Evolutionary conservation across 1,140 invertebrate species (phyloP).

Genomic region (Trissolcus basalis): DNA sequence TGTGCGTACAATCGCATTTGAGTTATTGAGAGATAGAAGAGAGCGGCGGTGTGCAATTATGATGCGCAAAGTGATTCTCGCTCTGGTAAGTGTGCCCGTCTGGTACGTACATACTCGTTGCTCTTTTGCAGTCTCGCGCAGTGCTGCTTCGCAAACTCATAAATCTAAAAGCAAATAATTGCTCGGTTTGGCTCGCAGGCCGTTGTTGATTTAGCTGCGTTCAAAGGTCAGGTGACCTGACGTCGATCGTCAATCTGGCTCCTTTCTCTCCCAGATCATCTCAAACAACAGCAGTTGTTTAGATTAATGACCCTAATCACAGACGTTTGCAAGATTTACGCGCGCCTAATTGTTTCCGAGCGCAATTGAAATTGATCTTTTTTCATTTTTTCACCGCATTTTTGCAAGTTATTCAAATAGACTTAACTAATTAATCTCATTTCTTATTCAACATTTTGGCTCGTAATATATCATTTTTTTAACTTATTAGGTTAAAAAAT

Average conservation of each 20-base stretch:
- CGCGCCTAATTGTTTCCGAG: neutral
- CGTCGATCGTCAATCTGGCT: conserved; percentile 46
- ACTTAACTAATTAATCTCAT: too few relatives aligned
- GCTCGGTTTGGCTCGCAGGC: conserved; percentile 65
- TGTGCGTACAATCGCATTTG: conserved; percentile 59
- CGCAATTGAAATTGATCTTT: neutral
- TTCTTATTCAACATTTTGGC: too few relatives aligned
- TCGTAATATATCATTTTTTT: too few relatives aligned
- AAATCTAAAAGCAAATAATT: conserved; percentile 75
- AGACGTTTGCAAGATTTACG: conserved; percentile 10
- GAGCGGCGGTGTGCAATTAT: conserved; percentile 67
- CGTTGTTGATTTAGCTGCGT: conserved; percentile 73
- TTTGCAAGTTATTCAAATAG: too few relatives aligned
- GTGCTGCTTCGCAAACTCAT: conserved; percentile 70
- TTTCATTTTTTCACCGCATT: too few relatives aligned
- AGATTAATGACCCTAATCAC: conserved; percentile 37
- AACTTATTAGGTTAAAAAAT: too few relatives aligned
- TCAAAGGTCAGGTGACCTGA: conserved; percentile 66
- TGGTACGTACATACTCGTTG: conserved; percentile 34
- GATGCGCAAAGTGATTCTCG: conserved; percentile 72
- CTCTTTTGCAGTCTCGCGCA: conserved; percentile 47
- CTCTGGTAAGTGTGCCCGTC: conserved; percentile 47
- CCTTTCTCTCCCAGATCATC: conserved; percentile 43
- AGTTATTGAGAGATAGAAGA: conserved; percentile 71
- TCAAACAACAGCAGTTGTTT: conserved; percentile 30